phyloP scores from a whole-genome alignment of 2,113 vertebrate species.

The Urocitellus parryii region DNA sequence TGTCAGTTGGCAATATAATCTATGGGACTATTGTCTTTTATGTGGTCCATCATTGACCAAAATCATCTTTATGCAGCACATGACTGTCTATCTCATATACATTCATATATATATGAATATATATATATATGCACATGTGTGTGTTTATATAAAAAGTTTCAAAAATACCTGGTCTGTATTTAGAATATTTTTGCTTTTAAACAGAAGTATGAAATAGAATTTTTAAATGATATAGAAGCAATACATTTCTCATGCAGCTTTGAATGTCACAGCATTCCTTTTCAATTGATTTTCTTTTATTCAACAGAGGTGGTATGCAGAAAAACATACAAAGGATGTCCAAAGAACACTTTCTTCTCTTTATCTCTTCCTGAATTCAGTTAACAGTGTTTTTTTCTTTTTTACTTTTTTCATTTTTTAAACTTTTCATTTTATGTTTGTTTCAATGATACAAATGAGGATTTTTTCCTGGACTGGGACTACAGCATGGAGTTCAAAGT shows the following conservation, averaged over 20 bases:
- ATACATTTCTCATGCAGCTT: neutral
- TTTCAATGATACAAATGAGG: neutral
- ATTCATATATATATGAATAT: neutral
- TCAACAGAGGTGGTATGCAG: neutral
- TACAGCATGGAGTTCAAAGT: neutral
- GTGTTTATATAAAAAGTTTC: neutral
- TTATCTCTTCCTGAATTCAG: neutral
- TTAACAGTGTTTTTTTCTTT: neutral
- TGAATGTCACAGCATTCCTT: neutral
- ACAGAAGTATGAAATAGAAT: neutral
- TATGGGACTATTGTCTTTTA: neutral
- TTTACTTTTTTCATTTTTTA: neutral
- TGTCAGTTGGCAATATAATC: neutral
- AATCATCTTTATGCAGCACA: neutral
- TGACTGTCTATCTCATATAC: neutral
- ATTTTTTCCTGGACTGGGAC: constrained; percentile 19
- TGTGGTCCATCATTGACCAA: neutral
- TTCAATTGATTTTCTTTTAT: neutral
- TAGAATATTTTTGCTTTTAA: neutral
- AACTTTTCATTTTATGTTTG: neutral
- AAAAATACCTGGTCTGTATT: constrained; percentile 3
- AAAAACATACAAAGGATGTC: neutral
- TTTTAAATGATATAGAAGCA: neutral
- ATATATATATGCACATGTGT: too few relatives aligned
- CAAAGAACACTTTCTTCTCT: neutral